These are phyloP conservation scores for Caenorhabditis angaria DNA, from an alignment of 2,888 invertebrate genomes.

Conservation along the genomic window DNA sequence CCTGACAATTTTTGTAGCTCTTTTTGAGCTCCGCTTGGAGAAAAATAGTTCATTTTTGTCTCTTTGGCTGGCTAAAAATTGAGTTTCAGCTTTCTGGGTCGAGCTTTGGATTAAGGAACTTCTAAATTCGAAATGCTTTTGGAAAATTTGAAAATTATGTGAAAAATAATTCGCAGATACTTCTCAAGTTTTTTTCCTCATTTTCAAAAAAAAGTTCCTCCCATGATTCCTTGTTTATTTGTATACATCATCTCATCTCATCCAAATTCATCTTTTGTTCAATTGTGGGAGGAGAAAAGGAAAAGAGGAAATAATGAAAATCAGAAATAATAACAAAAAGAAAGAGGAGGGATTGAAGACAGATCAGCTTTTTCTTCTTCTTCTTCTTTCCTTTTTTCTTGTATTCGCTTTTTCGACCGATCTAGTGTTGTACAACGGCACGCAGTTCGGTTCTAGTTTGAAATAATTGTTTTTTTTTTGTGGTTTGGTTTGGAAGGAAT, in stretches of 20 bases:
- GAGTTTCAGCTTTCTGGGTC: no score
- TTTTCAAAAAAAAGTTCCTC: not conserved
- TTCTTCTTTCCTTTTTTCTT: not conserved
- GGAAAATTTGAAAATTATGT: no score
- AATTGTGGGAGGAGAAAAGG: not conserved
- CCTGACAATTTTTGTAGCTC: no score
- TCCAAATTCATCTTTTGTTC: not conserved
- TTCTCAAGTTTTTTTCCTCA: not conserved
- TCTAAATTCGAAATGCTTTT: no score
- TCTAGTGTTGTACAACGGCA: not conserved
- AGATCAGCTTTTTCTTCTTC: not conserved
- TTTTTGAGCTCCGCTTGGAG: no score
- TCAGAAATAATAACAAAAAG: not conserved
- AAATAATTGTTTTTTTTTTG: no score
- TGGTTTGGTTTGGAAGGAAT: not conserved
- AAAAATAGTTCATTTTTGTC: no score
- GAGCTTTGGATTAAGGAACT: no score
- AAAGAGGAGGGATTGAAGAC: not conserved
- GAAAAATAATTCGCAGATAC: no score
- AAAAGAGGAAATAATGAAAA: not conserved
- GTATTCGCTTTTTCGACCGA: constrained; percentile 1
- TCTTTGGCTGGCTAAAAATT: no score
- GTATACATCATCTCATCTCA: not conserved
- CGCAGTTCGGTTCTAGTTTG: no score
- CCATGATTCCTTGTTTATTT: not conserved